Conservation (phyloP, 2,113 vertebrate species). For the Hippoglossus stenolepis region DNA sequence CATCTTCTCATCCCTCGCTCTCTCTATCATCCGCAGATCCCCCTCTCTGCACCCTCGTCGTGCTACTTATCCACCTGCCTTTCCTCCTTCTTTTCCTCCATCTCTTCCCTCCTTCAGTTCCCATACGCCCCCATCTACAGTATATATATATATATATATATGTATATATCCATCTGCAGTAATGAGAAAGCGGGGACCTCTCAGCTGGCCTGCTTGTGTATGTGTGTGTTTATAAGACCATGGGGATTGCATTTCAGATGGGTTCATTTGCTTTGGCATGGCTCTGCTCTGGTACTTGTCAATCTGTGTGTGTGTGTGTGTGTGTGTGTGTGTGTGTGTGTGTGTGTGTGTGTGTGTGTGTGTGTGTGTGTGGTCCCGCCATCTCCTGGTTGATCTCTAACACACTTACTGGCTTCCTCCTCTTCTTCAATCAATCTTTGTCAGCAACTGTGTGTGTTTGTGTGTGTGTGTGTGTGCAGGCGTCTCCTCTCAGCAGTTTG, state of each 20-base stretch:
- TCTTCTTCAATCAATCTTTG: conserved; percentile 59
- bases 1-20: conserved; percentile 55
- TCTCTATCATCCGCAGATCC: conserved; percentile 39
- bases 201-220: conserved; percentile 46
- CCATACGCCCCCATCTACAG: not conserved
- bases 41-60: not conserved
- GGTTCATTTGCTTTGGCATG: conserved; percentile 63
- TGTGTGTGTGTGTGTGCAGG: too few species aligned
- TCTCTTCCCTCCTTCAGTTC: not conserved
- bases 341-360: conserved; percentile 16
- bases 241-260: conserved; percentile 74
- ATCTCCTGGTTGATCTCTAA: conserved; percentile 64
- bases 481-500: conserved; percentile 39
- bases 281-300: conserved; percentile 54
- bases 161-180: conserved; percentile 56
- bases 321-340: conserved; percentile 22
- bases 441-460: not conserved
- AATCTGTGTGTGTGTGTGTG: conserved; percentile 38
- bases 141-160: not conserved
- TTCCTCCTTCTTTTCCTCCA: conserved; percentile 2
- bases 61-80: conserved; percentile 3
- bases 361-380: not conserved
- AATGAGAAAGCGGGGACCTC: conserved; percentile 70
- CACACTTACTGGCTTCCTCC: conserved; percentile 50
- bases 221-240: conserved; percentile 55